These are phyloP conservation scores for Terebella lapidaria DNA, from an alignment of 2,888 invertebrate genomes.

Conservation along the genomic window DNA sequence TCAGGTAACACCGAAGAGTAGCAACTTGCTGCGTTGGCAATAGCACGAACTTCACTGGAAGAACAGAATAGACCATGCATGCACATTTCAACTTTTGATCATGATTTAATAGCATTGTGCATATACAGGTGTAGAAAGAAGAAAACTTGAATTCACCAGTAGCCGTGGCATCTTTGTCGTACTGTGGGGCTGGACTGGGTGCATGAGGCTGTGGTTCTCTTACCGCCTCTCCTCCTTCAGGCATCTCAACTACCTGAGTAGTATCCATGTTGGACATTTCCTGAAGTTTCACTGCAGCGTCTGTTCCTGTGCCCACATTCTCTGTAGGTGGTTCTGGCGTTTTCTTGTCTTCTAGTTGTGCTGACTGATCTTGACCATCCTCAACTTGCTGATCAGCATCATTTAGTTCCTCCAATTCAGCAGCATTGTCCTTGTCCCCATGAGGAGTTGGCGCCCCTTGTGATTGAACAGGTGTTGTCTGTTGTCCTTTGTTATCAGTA, in stretches of 20 bases:
- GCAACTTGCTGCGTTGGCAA: slow-evolving; percentile 50
- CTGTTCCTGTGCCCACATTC: slow-evolving; percentile 7
- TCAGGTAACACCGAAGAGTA: slow-evolving; percentile 46
- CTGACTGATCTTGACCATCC: neutral
- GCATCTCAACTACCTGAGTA: no score
- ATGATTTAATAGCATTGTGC: neutral
- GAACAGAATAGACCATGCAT: no score
- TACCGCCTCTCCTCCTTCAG: no score
- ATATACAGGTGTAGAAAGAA: neutral
- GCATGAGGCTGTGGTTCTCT: neutral
- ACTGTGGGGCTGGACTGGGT: neutral
- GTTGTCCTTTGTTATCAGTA: no score
- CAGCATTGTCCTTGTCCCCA: no score
- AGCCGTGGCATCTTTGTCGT: slow-evolving; percentile 1
- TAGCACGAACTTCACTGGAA: slow-evolving; percentile 50
- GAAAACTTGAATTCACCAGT: neutral
- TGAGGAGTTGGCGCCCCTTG: no score
- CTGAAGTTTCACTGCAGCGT: neutral
- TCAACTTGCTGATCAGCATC: no score
- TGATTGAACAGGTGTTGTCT: no score
- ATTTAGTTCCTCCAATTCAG: no score
- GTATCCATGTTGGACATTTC: no score
- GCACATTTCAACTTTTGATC: no score
- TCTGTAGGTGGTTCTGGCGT: slow-evolving; percentile 4
- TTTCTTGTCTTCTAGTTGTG: neutral